Conservation (phyloP, 2,113 vertebrate genomes). For the Cyanistes caeruleus region DNA sequence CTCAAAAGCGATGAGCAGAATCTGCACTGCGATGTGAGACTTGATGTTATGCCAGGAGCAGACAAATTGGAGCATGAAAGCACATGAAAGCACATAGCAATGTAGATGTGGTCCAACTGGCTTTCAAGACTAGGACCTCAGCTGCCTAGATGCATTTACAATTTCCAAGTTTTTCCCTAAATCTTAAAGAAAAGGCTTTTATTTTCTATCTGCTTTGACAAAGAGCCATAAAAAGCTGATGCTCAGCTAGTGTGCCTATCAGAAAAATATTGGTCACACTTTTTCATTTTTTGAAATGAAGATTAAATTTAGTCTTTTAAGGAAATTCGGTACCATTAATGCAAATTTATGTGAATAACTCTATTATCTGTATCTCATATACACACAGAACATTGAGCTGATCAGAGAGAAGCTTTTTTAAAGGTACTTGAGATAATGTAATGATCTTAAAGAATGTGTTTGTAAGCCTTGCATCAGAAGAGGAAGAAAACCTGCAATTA, state of each 20-base stretch:
- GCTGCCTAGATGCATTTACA: not conserved
- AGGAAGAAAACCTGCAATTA: slow-evolving; percentile 8
- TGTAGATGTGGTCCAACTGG: not conserved
- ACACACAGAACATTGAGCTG: not conserved
- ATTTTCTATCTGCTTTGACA: not conserved
- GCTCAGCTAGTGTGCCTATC: not conserved
- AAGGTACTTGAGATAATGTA: not conserved
- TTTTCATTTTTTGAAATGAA: not conserved
- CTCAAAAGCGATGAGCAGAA: not conserved
- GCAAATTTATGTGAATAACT: slow-evolving; percentile 40
- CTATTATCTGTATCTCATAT: not conserved
- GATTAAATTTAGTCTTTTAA: not conserved
- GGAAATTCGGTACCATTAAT: slow-evolving; percentile 10
- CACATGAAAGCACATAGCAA: fast-evolving
- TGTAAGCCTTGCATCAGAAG: slow-evolving; percentile 1
- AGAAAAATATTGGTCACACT: not conserved
- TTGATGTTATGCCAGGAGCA: not conserved
- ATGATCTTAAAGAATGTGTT: slow-evolving; percentile 24
- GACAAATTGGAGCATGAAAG: not conserved
- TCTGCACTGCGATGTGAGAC: not conserved
- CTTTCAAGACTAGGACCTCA: not conserved
- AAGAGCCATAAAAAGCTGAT: not conserved
- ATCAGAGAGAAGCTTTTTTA: slow-evolving; percentile 7
- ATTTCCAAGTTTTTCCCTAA: not conserved
- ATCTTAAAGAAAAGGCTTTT: not conserved